These are phyloP conservation scores for Drosophila nigromelanica DNA, from an alignment of 1,140 invertebrate genomes.

Conservation along the genomic window DNA sequence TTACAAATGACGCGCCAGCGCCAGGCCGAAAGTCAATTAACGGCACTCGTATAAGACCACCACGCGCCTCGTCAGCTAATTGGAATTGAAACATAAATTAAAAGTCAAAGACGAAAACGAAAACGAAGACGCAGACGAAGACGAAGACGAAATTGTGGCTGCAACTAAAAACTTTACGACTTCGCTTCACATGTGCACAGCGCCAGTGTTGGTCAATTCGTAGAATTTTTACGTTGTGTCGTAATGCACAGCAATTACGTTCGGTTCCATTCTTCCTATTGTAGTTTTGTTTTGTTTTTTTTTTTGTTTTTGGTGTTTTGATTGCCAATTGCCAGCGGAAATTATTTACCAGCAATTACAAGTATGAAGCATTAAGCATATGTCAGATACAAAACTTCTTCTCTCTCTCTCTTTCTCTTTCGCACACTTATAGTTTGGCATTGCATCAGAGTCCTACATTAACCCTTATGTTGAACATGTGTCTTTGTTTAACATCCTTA, in stretches of 20 bases:
- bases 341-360: conserved; percentile 68
- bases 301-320: conserved; percentile 3
- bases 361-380: conserved; percentile 18
- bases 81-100: conserved; percentile 83
- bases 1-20: conserved; percentile 79
- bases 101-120: conserved; percentile 64
- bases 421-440: background rate
- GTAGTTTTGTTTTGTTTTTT: background rate
- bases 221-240: conserved; percentile 69
- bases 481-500: background rate
- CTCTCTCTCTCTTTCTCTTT: too few species aligned
- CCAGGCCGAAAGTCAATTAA: conserved; percentile 81
- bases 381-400: background rate
- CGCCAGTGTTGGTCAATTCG: conserved; percentile 40
- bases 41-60: conserved; percentile 64
- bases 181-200: conserved; percentile 38
- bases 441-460: too few species aligned
- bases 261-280: conserved; percentile 35
- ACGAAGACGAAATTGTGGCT: conserved; percentile 46
- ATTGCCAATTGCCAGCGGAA: conserved; percentile 60
- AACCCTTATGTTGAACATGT: background rate
- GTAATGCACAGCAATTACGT: conserved; percentile 67
- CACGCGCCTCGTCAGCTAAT: conserved; percentile 73
- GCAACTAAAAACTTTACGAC: conserved; percentile 79
- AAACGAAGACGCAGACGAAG: conserved; percentile 48